Evolutionary conservation across 2,797 vertebrate species (phyloP).

Genomic region (Syngnathus acus): DNA sequence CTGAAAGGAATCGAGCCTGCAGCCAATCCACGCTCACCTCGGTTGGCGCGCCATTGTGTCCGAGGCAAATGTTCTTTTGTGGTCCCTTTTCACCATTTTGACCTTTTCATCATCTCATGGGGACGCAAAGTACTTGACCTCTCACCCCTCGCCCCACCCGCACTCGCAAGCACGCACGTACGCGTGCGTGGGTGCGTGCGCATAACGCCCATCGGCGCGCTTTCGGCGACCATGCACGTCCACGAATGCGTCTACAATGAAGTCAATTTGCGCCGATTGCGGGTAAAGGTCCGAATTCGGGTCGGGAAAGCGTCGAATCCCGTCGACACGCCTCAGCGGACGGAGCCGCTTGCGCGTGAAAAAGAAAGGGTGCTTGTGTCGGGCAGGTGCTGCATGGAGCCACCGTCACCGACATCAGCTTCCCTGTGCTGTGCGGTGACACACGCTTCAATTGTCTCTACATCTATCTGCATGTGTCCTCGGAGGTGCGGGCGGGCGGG

Average conservation of each 20-base stretch:
- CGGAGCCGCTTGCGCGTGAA: too few relatives aligned
- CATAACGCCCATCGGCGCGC: too few relatives aligned
- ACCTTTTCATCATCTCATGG: constrained; percentile 4
- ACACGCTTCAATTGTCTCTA: background rate
- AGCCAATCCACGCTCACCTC: too few relatives aligned
- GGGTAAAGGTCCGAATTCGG: too few relatives aligned
- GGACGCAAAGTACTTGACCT: background rate
- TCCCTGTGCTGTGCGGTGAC: background rate
- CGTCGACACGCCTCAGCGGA: too few relatives aligned
- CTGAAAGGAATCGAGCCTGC: background rate
- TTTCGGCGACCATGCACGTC: too few relatives aligned
- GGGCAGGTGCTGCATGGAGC: too few relatives aligned
- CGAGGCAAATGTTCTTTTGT: background rate
- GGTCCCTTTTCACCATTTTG: background rate
- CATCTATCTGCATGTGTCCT: constrained; percentile 5
- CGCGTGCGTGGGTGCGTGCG: background rate
- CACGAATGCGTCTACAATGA: too few relatives aligned
- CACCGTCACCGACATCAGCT: too few relatives aligned
- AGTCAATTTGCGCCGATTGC: too few relatives aligned
- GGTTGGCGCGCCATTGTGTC: background rate
- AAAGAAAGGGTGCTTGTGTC: too few relatives aligned
- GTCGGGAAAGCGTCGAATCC: too few relatives aligned
- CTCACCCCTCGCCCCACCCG: background rate
- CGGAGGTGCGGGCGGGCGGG: background rate
- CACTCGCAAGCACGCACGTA: background rate